Percentiles rank a stretch among this genome's conserved stretches.
Conservation (phyloP, 2,797 vertebrate species). For the Thaleichthys pacificus region DNA sequence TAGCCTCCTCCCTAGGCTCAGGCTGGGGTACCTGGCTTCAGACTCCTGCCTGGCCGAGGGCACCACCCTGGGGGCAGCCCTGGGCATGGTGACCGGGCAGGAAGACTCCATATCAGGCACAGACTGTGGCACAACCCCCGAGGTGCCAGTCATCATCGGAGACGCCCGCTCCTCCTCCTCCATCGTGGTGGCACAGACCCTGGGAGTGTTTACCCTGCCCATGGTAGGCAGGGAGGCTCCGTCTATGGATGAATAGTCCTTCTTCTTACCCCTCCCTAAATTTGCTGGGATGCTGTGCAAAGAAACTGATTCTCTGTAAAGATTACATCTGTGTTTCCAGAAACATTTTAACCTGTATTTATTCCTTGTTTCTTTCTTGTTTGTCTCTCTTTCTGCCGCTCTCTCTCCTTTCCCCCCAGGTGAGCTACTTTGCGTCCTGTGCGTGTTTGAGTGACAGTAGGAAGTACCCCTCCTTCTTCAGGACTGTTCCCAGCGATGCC, state of each 20-base stretch:
- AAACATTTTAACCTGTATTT: background rate
- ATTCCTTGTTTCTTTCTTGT: background rate
- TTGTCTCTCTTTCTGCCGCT: background rate
- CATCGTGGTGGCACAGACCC: constrained; percentile 53
- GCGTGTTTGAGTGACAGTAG: constrained; percentile 57
- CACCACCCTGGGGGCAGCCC: constrained; percentile 47
- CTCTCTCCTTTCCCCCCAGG: constrained; percentile 25
- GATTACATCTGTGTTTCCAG: background rate
- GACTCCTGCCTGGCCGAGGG: constrained; percentile 54
- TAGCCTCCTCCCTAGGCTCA: constrained; percentile 52
- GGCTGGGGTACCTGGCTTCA: constrained; percentile 55
- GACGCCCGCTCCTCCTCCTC: constrained; percentile 50
- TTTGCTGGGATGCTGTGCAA: background rate
- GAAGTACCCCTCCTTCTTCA: constrained; percentile 51
- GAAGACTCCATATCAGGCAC: constrained; percentile 32
- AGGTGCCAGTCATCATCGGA: constrained; percentile 51
- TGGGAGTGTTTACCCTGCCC: constrained; percentile 56
- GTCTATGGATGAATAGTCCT: background rate
- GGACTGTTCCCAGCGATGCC: constrained; percentile 56
- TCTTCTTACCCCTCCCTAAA: background rate
- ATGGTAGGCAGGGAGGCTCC: constrained; percentile 41
- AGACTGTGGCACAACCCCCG: constrained; percentile 34
- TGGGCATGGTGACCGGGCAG: constrained; percentile 48
- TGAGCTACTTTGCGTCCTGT: constrained; percentile 61
- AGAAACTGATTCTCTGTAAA: background rate